phyloP scores from a whole-genome alignment of 2,888 invertebrate genomes.

The Eustalomyia histrio region DNA sequence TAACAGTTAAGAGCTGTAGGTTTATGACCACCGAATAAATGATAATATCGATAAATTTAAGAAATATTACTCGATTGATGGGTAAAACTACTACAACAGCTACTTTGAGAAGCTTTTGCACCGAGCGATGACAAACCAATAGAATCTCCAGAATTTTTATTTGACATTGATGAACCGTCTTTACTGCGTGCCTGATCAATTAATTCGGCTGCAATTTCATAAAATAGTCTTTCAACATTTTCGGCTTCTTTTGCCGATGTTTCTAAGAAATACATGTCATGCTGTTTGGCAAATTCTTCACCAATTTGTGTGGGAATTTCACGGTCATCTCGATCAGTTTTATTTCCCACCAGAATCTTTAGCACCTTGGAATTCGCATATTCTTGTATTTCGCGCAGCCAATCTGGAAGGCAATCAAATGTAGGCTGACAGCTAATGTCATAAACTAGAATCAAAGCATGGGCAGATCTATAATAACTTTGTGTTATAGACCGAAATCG shows the following conservation, averaged over 20 bases:
- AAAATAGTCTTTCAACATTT: conserved; percentile 97
- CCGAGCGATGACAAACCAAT: conserved; percentile 71
- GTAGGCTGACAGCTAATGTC: conserved; percentile 99
- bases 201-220: conserved; percentile 96
- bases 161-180: conserved; percentile 79
- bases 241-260: conserved; percentile 99
- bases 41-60: conserved; percentile 14
- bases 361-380: conserved; percentile 93
- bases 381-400: conserved; percentile 98
- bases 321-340: conserved; percentile 97
- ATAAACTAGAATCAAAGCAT: conserved; percentile 97
- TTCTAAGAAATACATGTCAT: conserved; percentile 98
- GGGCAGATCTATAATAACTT: conserved; percentile 97
- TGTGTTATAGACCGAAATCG: conserved; percentile 98
- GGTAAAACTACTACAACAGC: conserved; percentile 71
- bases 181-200: conserved; percentile 95
- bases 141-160: conserved; percentile 70
- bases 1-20: too few relatives aligned
- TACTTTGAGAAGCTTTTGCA: conserved; percentile 73
- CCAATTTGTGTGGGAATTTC: conserved; percentile 95
- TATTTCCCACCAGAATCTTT: conserved; percentile 87
- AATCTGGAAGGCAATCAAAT: conserved; percentile 97
- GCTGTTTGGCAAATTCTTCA: conserved; percentile 95
- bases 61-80: conserved; percentile 33
- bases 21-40: too few relatives aligned